These are phyloP conservation scores for Ophiothrix spiculata DNA, from an alignment of 35 echinoderm and acorn worm genomes.

Conservation along the genomic window DNA sequence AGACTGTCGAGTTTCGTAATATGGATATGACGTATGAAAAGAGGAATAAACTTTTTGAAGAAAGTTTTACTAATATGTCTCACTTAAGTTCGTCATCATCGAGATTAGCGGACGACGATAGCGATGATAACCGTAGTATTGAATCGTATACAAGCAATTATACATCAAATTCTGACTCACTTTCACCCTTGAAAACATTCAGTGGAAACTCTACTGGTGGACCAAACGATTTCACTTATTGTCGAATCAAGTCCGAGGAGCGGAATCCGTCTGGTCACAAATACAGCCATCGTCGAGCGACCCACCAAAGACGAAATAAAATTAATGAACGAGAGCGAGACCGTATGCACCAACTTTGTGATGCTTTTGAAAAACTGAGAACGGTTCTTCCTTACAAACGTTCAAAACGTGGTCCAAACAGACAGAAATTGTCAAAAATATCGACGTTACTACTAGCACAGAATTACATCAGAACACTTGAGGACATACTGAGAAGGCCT, in stretches of 20 bases:
- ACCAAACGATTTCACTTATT: too few species aligned
- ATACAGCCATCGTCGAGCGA: conserved; percentile 69
- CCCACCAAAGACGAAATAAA: conserved; percentile 59
- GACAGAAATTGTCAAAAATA: conserved; percentile 88
- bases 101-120: too few species aligned
- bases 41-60: too few species aligned
- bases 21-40: too few species aligned
- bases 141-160: too few species aligned
- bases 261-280: neutral
- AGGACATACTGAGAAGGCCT: conserved; percentile 73
- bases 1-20: too few species aligned
- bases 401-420: conserved; percentile 57
- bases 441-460: conserved; percentile 79
- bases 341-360: conserved; percentile 93
- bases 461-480: conserved; percentile 78
- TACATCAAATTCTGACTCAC: too few species aligned
- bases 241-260: neutral
- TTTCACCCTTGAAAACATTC: too few species aligned
- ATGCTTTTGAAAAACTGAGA: conserved; percentile 82
- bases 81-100: too few species aligned
- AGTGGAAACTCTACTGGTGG: too few species aligned
- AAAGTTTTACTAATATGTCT: too few species aligned
- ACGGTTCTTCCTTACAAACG: conserved; percentile 69
- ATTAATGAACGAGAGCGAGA: conserved; percentile 92
- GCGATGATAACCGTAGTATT: too few species aligned